Evolutionary conservation across 2,888 invertebrate species (phyloP).

Genomic region (Altica lythri): DNA sequence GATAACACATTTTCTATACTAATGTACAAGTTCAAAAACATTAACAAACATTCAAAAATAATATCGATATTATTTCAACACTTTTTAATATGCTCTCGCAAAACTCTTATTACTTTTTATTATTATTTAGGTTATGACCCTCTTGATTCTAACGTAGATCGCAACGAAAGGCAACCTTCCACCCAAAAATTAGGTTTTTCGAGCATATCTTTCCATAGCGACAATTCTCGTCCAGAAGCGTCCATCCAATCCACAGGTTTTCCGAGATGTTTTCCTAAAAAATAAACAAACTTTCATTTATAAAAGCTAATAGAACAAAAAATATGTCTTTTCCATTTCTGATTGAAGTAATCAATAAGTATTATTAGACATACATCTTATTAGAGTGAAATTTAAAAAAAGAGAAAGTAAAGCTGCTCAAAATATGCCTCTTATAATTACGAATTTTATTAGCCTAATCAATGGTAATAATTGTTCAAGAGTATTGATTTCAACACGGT

Average conservation of each 20-base stretch:
- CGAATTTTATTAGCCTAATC: too few relatives aligned
- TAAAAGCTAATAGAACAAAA: too few relatives aligned
- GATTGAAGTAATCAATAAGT: too few relatives aligned
- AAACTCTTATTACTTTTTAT: constrained; percentile 1
- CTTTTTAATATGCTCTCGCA: constrained; percentile 20
- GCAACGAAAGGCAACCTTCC: constrained; percentile 86
- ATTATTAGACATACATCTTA: too few relatives aligned
- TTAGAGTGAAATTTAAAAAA: too few relatives aligned
- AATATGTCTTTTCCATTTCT: too few relatives aligned
- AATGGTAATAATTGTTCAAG: too few relatives aligned
- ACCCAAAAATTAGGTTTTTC: constrained; percentile 96
- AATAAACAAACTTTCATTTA: too few relatives aligned
- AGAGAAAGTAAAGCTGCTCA: too few relatives aligned
- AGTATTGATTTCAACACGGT: too few relatives aligned
- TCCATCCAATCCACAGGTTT: constrained; percentile 95
- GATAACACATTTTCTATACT: constrained; percentile 47
- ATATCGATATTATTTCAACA: constrained; percentile 29
- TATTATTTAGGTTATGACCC: constrained; percentile 41
- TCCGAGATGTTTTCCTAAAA: constrained; percentile 82
- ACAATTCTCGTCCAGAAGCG: constrained; percentile 85
- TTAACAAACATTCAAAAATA: constrained; percentile 37
- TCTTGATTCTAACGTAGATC: constrained; percentile 74
- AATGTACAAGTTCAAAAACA: constrained; percentile 44
- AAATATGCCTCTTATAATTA: too few relatives aligned
- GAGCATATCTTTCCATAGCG: constrained; percentile 93